These are phyloP conservation scores for Mesaphorura yosii DNA, from an alignment of 1,140 invertebrate species.

Conservation along the genomic window DNA sequence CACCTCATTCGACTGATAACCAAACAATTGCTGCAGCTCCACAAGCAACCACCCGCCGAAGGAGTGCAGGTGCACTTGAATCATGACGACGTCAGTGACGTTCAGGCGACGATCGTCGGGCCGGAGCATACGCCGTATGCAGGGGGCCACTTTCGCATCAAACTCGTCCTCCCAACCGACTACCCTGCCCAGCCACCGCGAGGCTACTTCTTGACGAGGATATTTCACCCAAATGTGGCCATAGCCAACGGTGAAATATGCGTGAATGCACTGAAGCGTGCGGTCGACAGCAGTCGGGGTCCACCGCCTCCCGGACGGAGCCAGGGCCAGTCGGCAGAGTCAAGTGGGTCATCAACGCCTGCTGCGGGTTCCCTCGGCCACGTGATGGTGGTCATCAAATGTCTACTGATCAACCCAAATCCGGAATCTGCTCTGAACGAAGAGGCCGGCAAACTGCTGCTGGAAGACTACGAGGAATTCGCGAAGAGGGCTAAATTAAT, in stretches of 20 bases:
- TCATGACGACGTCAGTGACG: constrained; percentile 82
- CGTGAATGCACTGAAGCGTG: constrained; percentile 91
- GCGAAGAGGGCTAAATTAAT: constrained; percentile 80
- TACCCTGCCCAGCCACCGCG: constrained; percentile 87
- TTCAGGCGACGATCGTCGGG: constrained; percentile 79
- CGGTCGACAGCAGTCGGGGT: too few species aligned
- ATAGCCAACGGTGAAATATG: constrained; percentile 91
- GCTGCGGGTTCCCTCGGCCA: too few species aligned
- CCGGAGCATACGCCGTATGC: constrained; percentile 77
- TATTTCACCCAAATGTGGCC: constrained; percentile 95
- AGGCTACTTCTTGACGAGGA: constrained; percentile 89
- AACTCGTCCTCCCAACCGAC: constrained; percentile 80
- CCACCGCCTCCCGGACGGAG: too few species aligned
- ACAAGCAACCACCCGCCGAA: constrained; percentile 66
- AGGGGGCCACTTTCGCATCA: constrained; percentile 74
- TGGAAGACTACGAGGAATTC: constrained; percentile 86
- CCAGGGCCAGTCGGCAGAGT: too few species aligned
- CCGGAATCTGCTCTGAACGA: constrained; percentile 88
- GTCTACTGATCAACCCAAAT: constrained; percentile 85
- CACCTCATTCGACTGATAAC: constrained; percentile 74
- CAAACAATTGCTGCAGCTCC: constrained; percentile 68
- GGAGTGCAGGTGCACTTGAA: constrained; percentile 77
- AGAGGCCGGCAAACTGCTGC: constrained; percentile 78
- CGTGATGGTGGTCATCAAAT: constrained; percentile 66
- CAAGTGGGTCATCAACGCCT: too few species aligned